These are phyloP conservation scores for Pagrus major DNA, from an alignment of 2,113 vertebrate species.

Conservation along the genomic window DNA sequence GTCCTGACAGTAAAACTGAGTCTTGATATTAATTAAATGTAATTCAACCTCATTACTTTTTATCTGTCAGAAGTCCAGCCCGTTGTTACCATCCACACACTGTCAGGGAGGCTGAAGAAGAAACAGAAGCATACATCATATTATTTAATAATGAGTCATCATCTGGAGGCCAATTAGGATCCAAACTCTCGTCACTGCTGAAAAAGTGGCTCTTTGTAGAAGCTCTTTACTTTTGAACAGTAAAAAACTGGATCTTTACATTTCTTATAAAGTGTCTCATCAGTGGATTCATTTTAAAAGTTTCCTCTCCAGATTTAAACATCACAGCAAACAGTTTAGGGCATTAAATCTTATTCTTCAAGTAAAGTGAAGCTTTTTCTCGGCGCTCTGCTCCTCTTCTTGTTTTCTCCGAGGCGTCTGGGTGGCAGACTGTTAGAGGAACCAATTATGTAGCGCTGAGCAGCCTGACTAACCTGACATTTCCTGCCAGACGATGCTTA, in stretches of 20 bases:
- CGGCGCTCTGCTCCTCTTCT: neutral
- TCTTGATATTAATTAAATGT: too few relatives aligned
- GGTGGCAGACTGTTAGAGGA: slow-evolving; percentile 28
- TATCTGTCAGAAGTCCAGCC: neutral
- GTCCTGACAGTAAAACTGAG: too few relatives aligned
- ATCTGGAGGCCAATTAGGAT: neutral
- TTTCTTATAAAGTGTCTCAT: neutral
- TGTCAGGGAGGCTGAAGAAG: neutral
- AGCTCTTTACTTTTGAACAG: neutral
- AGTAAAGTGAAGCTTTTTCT: neutral
- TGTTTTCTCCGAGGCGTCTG: neutral
- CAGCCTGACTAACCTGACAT: slow-evolving; percentile 42
- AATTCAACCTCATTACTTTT: neutral
- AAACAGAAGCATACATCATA: neutral
- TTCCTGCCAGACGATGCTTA: slow-evolving; percentile 36
- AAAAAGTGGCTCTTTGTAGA: neutral
- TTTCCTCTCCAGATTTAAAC: neutral
- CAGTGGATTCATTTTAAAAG: too few relatives aligned
- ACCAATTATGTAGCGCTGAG: slow-evolving; percentile 17
- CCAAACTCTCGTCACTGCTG: too few relatives aligned
- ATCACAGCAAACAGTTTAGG: neutral
- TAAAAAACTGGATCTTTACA: neutral
- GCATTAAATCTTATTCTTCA: neutral
- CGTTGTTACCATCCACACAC: neutral
- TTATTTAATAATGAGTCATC: neutral